Base-by-base conservation (phyloP, 2,888 invertebrate genomes). In the Drosophila rubida region DNA sequence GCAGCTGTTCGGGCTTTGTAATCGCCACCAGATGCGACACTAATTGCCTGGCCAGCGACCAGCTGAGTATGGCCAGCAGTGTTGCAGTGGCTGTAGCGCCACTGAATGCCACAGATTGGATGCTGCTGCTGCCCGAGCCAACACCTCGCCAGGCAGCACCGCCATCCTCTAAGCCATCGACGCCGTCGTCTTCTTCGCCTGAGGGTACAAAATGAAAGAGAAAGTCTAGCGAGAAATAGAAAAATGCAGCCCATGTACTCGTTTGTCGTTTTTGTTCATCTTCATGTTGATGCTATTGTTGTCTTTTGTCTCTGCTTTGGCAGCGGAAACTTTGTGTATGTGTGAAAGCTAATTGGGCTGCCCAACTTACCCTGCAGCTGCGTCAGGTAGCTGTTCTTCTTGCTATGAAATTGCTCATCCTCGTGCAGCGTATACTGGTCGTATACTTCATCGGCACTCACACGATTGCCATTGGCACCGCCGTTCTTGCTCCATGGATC, bases 341-440 rank as follows among this genome's bases (percentile, higher is more conserved):
- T 51, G 63, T 55, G 70, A 48, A 63, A 74, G 46, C 69, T 86
- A 87, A 78, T 84, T 82, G 86, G 83, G 69, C 59, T 59, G 48
- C 46, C 44, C 41, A 65, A 83, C 84, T 87, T 81, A 92, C 92
- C 92, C 89, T 92, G 90, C 61, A 92, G 89, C 77, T 92, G 90
- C 16, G 91, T 91, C 53, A 91, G 80, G 67, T 91, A 91, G 35
- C 89, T 90, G 67, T 91, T 91, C 75, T 92, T 91, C 78, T 92
- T 90, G 75, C 77, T 91, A 41, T 89, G 90, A 9, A 89, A 77
- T 65, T 90, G 78, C 51, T 91, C 91, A 37, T 89, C 89, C 66
- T 92, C 91, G 42, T 90, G 89, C 55, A 91, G 69, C 2, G 90
- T 86, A 61, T 90, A 91, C 71, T 91, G 90, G 82, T 91, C 91